Percentiles rank a stretch among this genome's conserved stretches.
Conservation (phyloP, 2,797 vertebrate species). For the Arrhamphus sclerolepis region DNA sequence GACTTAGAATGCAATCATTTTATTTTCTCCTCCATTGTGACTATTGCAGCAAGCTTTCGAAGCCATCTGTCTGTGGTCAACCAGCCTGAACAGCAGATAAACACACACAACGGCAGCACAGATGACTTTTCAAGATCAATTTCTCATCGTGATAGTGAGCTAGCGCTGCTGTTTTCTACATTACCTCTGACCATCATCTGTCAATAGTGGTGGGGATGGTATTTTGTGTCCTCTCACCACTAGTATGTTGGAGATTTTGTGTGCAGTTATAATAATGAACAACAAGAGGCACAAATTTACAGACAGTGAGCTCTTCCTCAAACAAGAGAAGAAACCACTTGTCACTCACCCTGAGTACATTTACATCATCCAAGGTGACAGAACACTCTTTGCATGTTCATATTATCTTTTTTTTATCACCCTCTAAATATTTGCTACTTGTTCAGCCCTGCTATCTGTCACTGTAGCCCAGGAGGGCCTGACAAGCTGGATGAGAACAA, state of each 20-base stretch:
- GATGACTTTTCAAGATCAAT: conserved; percentile 56
- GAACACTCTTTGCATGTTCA: conserved; percentile 25
- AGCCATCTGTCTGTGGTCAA: conserved; percentile 29
- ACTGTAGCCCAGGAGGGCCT: conserved; percentile 40
- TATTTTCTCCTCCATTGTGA: not conserved
- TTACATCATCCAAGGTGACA: conserved; percentile 2
- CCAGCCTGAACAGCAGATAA: conserved; percentile 46
- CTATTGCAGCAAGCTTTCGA: conserved; percentile 11
- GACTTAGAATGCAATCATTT: not conserved
- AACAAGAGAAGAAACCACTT: not conserved
- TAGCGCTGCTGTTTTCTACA: conserved; percentile 12
- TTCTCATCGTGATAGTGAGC: conserved; percentile 52
- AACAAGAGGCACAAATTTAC: conserved; percentile 9
- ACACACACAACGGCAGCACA: conserved; percentile 16
- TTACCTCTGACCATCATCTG: conserved; percentile 43
- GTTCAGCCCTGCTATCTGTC: conserved; percentile 22
- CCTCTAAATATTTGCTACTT: conserved; percentile 52
- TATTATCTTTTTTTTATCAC: conserved; percentile 57
- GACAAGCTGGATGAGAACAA: conserved; percentile 52
- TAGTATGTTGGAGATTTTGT: not conserved
- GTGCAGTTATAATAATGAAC: conserved; percentile 25
- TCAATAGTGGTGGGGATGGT: conserved; percentile 36
- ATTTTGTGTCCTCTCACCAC: conserved; percentile 35
- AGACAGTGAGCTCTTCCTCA: not conserved
- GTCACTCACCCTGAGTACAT: conserved; percentile 7